A percentile compares a stretch with the other conserved stretches of the same genome.
These are phyloP conservation scores for Lasioglossum vierecki DNA, from an alignment of 2,888 invertebrate genomes.

Conservation along the genomic window DNA sequence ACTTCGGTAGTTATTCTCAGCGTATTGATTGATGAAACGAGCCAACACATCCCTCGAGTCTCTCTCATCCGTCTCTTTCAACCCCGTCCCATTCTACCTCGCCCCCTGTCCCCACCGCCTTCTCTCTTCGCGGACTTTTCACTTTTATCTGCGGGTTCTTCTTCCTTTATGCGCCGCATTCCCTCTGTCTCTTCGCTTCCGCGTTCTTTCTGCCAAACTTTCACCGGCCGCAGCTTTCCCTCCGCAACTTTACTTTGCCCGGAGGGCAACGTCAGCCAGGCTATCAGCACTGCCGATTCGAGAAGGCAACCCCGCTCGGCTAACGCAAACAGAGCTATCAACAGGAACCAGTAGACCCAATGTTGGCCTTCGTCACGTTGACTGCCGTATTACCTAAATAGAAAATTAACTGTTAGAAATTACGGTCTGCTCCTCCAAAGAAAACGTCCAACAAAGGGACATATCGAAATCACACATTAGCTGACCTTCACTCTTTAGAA, in stretches of 20 bases:
- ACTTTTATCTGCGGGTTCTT: constrained; percentile 39
- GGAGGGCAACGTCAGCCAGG: constrained; percentile 49
- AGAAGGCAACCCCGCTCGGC: constrained; percentile 52
- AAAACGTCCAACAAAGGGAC: neutral
- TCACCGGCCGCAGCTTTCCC: constrained; percentile 25
- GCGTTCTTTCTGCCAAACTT: constrained; percentile 27
- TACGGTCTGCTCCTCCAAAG: neutral
- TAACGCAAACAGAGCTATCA: constrained; percentile 47
- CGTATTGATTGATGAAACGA: constrained; percentile 42
- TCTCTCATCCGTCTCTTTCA: constrained; percentile 24
- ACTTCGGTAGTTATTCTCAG: constrained; percentile 8
- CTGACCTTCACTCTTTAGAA: neutral
- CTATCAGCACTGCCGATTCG: constrained; percentile 69
- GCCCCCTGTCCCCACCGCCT: neutral
- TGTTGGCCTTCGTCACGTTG: neutral
- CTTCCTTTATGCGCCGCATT: constrained; percentile 3
- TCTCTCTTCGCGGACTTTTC: constrained; percentile 31
- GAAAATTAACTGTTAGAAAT: neutral
- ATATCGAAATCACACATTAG: neutral
- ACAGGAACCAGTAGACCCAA: constrained; percentile 24
- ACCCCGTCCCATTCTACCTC: constrained; percentile 2
- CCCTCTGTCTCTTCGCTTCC: constrained; percentile 27
- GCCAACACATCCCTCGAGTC: constrained; percentile 28
- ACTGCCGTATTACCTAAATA: neutral
- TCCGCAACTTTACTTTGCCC: constrained; percentile 31